Evolutionary conservation across 2,113 vertebrate genomes (phyloP).

Genomic region (Podocnemis expansa): DNA sequence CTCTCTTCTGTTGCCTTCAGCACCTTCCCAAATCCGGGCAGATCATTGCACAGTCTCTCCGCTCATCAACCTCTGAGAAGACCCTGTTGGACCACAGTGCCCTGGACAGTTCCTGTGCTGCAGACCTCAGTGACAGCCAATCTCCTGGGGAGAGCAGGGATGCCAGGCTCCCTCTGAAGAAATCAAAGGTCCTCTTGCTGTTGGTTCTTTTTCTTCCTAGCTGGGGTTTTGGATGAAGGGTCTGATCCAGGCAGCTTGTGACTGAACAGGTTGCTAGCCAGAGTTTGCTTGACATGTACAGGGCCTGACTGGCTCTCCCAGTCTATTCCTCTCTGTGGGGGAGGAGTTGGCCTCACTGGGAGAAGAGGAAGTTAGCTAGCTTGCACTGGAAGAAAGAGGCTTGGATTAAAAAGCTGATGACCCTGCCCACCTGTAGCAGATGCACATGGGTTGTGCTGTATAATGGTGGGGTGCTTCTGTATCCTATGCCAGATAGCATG

Average conservation of each 20-base stretch:
- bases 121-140: conserved; percentile 88
- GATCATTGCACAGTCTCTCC: conserved; percentile 61
- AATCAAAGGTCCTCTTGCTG: conserved; percentile 78
- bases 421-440: neutral
- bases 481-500: neutral
- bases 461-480: neutral
- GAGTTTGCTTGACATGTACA: neutral
- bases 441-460: neutral
- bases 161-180: conserved; percentile 73
- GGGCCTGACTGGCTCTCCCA: neutral
- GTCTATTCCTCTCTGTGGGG: neutral
- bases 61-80: conserved; percentile 63
- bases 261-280: neutral
- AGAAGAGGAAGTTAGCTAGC: neutral
- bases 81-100: conserved; percentile 59
- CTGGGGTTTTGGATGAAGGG: neutral
- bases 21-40: conserved; percentile 75
- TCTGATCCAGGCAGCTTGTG: neutral
- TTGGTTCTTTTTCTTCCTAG: neutral
- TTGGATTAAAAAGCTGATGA: neutral
- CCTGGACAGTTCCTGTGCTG: conserved; percentile 85
- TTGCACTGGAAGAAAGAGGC: neutral
- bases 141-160: conserved; percentile 74
- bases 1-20: conserved; percentile 68
- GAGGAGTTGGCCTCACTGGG: neutral